Percentiles rank a stretch among this genome's conserved stretches.
These are phyloP conservation scores for Garrulus glandarius DNA, from an alignment of 2,797 vertebrate genomes.

Conservation along the genomic window DNA sequence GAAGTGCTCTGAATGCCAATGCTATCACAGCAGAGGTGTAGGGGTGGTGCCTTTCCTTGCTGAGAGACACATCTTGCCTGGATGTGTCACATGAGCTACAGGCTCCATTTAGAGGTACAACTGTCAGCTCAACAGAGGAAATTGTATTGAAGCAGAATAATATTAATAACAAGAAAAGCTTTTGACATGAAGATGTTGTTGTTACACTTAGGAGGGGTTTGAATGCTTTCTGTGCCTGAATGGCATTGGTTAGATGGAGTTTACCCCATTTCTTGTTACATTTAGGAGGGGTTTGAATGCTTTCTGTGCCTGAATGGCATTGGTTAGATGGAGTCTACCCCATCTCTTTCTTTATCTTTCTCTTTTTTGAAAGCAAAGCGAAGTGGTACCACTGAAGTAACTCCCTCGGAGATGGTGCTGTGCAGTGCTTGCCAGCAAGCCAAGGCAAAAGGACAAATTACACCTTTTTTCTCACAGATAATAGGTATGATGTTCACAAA, in stretches of 20 bases:
- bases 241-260: not conserved
- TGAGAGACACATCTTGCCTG: not conserved
- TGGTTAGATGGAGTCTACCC: not conserved
- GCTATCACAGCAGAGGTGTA: not conserved
- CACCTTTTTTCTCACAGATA: not conserved
- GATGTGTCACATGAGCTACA: not conserved
- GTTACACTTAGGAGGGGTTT: not conserved
- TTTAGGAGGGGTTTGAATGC: not conserved
- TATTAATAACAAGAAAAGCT: not conserved
- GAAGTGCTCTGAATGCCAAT: not conserved
- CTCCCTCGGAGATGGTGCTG: not conserved
- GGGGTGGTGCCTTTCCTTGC: not conserved
- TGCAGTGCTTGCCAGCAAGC: not conserved
- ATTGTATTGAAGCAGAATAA: not conserved
- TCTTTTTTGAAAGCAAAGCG: not conserved
- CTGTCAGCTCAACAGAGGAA: not conserved
- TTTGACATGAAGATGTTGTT: not conserved
- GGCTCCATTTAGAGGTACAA: not conserved
- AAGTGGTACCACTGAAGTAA: not conserved
- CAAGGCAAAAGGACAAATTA: not conserved
- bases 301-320: not conserved
- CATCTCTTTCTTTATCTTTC: not conserved
- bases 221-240: not conserved
- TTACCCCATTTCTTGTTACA: not conserved
- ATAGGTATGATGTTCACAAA: not conserved